A percentile compares a stretch with the other conserved stretches of the same genome.
Evolutionary conservation across 2,797 vertebrate species (phyloP).

Genomic region (Synaphobranchus kaupii): DNA sequence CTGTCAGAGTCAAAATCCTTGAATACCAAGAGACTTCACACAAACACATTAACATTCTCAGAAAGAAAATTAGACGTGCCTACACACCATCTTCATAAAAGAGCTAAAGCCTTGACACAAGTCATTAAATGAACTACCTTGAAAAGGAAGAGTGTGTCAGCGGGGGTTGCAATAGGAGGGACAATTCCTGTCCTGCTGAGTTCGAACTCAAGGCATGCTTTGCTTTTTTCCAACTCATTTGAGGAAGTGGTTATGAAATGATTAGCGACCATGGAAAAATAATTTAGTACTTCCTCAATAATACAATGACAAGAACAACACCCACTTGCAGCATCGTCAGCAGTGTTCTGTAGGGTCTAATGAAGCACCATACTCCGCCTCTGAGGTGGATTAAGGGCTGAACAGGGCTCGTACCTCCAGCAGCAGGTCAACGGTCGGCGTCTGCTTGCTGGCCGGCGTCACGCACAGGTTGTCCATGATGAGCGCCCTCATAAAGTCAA

Average conservation of each 20-base stretch:
- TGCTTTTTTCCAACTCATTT: background rate
- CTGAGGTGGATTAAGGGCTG: background rate
- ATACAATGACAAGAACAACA: background rate
- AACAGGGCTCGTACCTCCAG: constrained; percentile 82
- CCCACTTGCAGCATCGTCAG: background rate
- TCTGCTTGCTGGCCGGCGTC: constrained; percentile 95
- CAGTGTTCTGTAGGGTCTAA: too few relatives aligned
- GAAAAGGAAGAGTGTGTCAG: background rate
- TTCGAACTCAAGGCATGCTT: background rate
- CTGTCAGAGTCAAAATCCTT: background rate
- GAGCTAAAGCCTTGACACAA: too few relatives aligned
- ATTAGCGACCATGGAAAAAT: background rate
- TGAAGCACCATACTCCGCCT: too few relatives aligned
- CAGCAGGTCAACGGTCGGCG: constrained; percentile 90
- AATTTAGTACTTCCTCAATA: background rate
- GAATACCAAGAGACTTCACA: background rate
- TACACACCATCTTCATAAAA: too few relatives aligned
- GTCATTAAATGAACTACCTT: too few relatives aligned
- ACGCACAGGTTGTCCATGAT: constrained; percentile 97
- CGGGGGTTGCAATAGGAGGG: background rate
- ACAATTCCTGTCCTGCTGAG: background rate
- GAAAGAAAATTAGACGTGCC: background rate
- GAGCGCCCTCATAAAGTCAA: constrained; percentile 97
- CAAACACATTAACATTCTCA: background rate
- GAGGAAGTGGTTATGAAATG: background rate